Conservation (phyloP, 2,888 invertebrate genomes). For the Elegia similella region DNA sequence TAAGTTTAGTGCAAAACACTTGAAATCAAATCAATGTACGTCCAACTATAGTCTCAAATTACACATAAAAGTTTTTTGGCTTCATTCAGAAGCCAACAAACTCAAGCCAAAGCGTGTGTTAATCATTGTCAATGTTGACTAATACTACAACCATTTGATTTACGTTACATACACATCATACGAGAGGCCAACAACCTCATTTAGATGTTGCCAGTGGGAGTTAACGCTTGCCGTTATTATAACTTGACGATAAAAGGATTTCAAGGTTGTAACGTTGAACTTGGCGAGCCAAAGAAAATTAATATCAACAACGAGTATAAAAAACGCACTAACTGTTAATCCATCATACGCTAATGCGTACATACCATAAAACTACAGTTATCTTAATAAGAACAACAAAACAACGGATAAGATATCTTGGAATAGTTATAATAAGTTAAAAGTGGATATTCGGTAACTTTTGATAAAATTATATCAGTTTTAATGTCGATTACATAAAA, state of each 20-base stretch:
- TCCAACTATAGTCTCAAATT: not conserved
- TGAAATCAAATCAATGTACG: not conserved
- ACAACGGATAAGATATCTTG: not conserved
- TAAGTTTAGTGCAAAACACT: too few relatives aligned
- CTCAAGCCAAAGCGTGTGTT: not conserved
- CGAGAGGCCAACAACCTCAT: conserved; percentile 9
- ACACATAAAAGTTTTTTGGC: not conserved
- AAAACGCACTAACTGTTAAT: conserved; percentile 3
- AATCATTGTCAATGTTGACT: conserved; percentile 8
- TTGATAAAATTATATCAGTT: not conserved
- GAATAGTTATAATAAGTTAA: not conserved
- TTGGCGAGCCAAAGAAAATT: conserved; percentile 4
- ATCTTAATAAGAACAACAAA: conserved; percentile 8
- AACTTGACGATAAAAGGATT: not conserved
- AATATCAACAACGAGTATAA: not conserved
- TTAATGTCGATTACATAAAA: conserved; percentile 10
- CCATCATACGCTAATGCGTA: conserved; percentile 5
- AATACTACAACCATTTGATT: conserved; percentile 1
- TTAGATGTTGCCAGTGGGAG: conserved; percentile 1
- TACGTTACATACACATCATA: not conserved
- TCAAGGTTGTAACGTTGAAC: conserved; percentile 9
- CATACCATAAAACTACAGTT: conserved; percentile 1
- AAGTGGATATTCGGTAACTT: conserved; percentile 1
- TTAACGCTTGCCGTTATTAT: not conserved
- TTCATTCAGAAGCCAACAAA: not conserved